phyloP scores from a whole-genome alignment of 1,140 invertebrate genomes.

The Lycorma delicatula region DNA sequence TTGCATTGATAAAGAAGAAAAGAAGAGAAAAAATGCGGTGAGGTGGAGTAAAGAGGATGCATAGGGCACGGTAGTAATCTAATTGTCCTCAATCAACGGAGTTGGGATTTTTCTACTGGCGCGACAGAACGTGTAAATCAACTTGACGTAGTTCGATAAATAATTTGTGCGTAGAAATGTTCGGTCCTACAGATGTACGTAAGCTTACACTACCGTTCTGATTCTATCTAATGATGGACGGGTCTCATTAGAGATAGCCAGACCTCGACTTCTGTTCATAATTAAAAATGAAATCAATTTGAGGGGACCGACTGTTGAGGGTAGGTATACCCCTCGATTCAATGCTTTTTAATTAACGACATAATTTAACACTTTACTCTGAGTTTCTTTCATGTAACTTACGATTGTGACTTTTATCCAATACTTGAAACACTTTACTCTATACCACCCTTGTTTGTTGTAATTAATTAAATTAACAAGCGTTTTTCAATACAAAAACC shows the following conservation, averaged over 20 bases:
- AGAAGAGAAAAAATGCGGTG: background rate
- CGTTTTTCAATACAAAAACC: too few species aligned
- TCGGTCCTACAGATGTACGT: too few species aligned
- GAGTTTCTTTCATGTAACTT: too few species aligned
- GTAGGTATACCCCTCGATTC: background rate
- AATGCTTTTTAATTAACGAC: constrained; percentile 22
- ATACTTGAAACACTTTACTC: too few species aligned
- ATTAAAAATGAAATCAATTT: constrained; percentile 25
- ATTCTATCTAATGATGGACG: background rate
- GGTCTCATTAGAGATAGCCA: constrained; percentile 4
- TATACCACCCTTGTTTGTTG: too few species aligned
- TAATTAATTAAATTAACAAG: too few species aligned
- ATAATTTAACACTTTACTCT: constrained; percentile 5
- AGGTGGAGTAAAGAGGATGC: constrained; percentile 1
- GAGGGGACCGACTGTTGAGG: constrained; percentile 8
- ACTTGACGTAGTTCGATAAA: constrained; percentile 8
- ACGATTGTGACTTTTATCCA: too few species aligned
- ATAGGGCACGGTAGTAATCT: too few species aligned
- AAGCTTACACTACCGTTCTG: background rate
- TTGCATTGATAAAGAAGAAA: background rate
- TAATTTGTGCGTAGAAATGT: constrained; percentile 5
- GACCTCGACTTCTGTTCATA: constrained; percentile 12
- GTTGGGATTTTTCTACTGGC: constrained; percentile 9
- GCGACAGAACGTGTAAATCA: constrained; percentile 11
- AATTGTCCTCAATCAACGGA: constrained; percentile 21